A percentile compares a stretch with the other conserved stretches of the same genome.
phyloP scores from a whole-genome alignment of 1,140 invertebrate genomes.

The Proales similis region DNA sequence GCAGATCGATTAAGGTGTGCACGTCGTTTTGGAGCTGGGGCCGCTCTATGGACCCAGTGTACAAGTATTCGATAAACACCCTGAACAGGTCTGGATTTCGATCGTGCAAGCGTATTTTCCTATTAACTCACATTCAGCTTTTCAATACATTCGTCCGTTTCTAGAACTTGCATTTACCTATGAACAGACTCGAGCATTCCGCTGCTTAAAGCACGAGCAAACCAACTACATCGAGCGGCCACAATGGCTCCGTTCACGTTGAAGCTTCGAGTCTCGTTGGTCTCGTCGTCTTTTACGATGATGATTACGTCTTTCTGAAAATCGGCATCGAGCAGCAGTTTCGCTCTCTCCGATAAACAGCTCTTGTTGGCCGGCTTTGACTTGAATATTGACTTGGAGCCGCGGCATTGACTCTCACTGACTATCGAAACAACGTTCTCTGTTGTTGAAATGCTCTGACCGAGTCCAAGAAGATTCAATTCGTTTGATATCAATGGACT shows the following conservation, averaged over 20 bases:
- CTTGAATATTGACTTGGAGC: slow-evolving; percentile 1
- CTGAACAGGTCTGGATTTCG: slow-evolving; percentile 18
- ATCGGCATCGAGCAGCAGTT: background rate
- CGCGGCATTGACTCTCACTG: background rate
- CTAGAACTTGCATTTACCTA: background rate
- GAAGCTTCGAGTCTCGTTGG: background rate
- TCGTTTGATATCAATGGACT: background rate
- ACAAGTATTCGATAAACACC: slow-evolving; percentile 14
- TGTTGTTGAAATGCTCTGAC: background rate
- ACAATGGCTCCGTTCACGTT: slow-evolving; percentile 18
- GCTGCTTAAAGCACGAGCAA: slow-evolving; percentile 10
- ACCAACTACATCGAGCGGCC: slow-evolving; percentile 21
- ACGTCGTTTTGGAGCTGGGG: background rate
- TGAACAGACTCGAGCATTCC: slow-evolving; percentile 29
- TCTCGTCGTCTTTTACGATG: background rate
- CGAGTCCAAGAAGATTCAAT: background rate
- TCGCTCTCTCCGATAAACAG: slow-evolving; percentile 5
- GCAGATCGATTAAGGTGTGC: background rate
- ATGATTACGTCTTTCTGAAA: background rate
- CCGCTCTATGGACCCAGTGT: slow-evolving; percentile 8
- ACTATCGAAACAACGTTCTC: background rate
- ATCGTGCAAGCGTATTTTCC: slow-evolving; percentile 22
- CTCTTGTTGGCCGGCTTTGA: background rate
- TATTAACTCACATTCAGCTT: slow-evolving; percentile 1
- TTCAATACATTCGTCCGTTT: background rate